Percentiles rank a stretch among this genome's conserved stretches.
Evolutionary conservation across 2,888 invertebrate species (phyloP).

Genomic region (Dicranocentrus wangi): DNA sequence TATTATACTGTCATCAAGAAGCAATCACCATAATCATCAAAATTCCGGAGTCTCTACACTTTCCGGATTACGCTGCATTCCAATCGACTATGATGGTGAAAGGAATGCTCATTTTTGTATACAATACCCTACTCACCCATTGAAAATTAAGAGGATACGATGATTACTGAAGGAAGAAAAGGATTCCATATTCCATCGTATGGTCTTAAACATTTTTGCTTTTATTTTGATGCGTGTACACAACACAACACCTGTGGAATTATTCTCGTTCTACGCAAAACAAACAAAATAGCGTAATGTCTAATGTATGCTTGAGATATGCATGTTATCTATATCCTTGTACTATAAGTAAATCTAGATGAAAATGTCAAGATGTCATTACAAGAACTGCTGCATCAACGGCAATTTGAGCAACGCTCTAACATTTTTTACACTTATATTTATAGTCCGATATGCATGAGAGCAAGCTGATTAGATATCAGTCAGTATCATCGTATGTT

Average conservation of each 20-base stretch:
- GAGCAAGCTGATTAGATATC: not conserved
- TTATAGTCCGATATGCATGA: not conserved
- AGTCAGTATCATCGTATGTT: not conserved
- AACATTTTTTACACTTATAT: not conserved
- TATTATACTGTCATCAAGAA: conserved; percentile 22
- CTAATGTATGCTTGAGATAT: not conserved
- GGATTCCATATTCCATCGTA: not conserved
- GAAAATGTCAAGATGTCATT: not conserved
- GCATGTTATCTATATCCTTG: not conserved
- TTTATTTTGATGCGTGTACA: conserved; percentile 26
- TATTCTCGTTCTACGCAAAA: conserved; percentile 16
- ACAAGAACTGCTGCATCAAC: not conserved
- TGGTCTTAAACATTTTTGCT: not conserved
- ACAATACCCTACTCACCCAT: not conserved
- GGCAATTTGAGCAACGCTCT: not conserved
- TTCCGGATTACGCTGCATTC: conserved; percentile 15
- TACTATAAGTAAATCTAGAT: not conserved
- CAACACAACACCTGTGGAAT: conserved; percentile 60
- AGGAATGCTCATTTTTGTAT: not conserved
- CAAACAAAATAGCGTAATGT: not conserved
- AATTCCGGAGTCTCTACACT: conserved; percentile 6
- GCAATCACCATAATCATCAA: conserved; percentile 11
- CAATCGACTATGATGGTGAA: too few relatives aligned
- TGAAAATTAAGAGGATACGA: not conserved
- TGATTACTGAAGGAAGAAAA: not conserved